Evolutionary conservation across 2,113 vertebrate genomes (phyloP).

Genomic region (Odobenus rosmarus): DNA sequence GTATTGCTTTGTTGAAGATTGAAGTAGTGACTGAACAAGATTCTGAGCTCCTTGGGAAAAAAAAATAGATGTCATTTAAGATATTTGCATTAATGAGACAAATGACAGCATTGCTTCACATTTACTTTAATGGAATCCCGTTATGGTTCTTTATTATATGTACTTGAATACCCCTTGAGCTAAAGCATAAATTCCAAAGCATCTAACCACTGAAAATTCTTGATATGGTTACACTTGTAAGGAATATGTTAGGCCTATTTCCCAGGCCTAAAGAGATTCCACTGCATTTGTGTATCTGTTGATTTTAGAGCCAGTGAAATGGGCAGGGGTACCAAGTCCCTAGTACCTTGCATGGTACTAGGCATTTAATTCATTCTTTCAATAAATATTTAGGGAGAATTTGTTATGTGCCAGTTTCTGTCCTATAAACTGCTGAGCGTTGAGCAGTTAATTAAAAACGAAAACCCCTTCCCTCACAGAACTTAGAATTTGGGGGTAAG

Average conservation of each 20-base stretch:
- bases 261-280: neutral
- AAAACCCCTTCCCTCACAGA: neutral
- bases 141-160: neutral
- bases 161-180: slow-evolving; percentile 5
- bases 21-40: neutral
- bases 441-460: neutral
- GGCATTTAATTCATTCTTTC: slow-evolving; percentile 41
- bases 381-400: neutral
- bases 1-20: neutral
- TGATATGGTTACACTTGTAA: neutral
- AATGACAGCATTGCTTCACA: neutral
- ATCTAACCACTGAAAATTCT: slow-evolving; percentile 36
- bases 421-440: neutral
- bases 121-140: neutral
- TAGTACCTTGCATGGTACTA: neutral
- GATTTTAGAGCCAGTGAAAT: neutral
- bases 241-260: neutral
- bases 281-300: neutral
- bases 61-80: neutral
- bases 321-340: neutral
- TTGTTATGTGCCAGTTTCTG: neutral
- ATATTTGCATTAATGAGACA: slow-evolving; percentile 16
- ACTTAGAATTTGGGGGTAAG: neutral
- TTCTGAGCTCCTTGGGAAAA: neutral
- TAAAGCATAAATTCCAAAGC: slow-evolving; percentile 15